Evolutionary conservation across 1,140 invertebrate species (phyloP).

Genomic region (Sycophaga agraensis): DNA sequence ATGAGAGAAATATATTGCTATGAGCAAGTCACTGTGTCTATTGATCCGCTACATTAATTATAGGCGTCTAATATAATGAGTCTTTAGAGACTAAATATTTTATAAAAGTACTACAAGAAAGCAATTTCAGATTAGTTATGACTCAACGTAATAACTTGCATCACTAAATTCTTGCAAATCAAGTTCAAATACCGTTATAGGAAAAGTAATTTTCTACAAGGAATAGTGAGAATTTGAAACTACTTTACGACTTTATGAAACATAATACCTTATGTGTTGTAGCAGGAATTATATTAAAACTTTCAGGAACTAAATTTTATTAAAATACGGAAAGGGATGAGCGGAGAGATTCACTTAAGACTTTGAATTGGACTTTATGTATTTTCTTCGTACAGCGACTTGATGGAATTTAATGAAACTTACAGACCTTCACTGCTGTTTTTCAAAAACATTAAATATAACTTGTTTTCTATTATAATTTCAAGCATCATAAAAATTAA

Average conservation of each 20-base stretch:
- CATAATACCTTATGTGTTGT: conserved; percentile 18
- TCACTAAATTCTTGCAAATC: conserved; percentile 10
- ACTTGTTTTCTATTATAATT: too few relatives aligned
- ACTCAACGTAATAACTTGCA: too few relatives aligned
- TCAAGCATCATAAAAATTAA: too few relatives aligned
- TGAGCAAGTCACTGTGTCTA: too few relatives aligned
- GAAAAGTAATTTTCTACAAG: conserved; percentile 19
- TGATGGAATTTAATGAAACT: conserved; percentile 24
- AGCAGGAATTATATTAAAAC: conserved; percentile 26
- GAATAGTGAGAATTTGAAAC: conserved; percentile 16
- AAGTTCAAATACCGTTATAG: conserved; percentile 13
- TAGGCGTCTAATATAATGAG: too few relatives aligned
- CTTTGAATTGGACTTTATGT: conserved; percentile 26
- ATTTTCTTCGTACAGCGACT: conserved; percentile 12
- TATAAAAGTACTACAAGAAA: too few relatives aligned
- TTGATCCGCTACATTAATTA: too few relatives aligned
- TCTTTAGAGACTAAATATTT: too few relatives aligned
- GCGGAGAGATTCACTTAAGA: conserved; percentile 6
- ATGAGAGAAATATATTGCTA: too few relatives aligned
- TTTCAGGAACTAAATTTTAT: conserved; percentile 27
- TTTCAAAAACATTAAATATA: too few relatives aligned
- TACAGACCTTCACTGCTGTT: too few relatives aligned
- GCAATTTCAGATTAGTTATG: too few relatives aligned
- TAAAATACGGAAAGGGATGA: conserved; percentile 24
- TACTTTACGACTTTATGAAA: conserved; percentile 23